A percentile compares a stretch with the other conserved stretches of the same genome.
These are phyloP conservation scores for Mythimna albipuncta DNA, from an alignment of 2,888 invertebrate species.

Conservation along the genomic window DNA sequence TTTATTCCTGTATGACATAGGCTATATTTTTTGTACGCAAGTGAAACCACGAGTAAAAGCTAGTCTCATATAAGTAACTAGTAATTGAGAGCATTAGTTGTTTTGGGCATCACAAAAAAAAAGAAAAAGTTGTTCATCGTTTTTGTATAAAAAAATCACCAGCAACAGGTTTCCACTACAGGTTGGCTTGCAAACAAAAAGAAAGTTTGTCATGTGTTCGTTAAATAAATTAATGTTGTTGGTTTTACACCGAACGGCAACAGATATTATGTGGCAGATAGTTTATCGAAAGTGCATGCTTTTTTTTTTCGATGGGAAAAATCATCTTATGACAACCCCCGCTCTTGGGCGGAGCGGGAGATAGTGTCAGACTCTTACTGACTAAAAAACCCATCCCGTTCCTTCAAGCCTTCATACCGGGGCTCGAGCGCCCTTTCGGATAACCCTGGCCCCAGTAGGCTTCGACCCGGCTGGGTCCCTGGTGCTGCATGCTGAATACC, in stretches of 20 bases:
- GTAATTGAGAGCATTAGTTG: background rate
- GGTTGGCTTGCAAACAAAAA: background rate
- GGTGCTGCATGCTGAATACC: background rate
- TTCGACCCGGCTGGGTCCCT: too few species aligned
- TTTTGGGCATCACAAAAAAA: background rate
- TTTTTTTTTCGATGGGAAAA: too few species aligned
- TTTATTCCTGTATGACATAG: too few species aligned
- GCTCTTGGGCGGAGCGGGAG: too few species aligned
- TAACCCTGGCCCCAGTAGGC: too few species aligned
- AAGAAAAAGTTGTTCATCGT: slow-evolving; percentile 4
- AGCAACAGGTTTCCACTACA: background rate
- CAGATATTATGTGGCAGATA: background rate
- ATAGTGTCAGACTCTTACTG: too few species aligned
- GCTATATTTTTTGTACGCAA: too few species aligned
- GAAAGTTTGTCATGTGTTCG: slow-evolving; percentile 9
- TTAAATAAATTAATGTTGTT: background rate
- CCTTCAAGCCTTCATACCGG: too few species aligned
- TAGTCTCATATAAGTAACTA: background rate
- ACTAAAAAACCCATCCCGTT: too few species aligned
- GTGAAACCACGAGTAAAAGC: too few species aligned
- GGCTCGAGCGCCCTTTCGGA: too few species aligned
- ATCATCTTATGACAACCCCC: too few species aligned
- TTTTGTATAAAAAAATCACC: background rate
- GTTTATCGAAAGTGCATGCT: background rate
- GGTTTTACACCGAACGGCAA: background rate